These are phyloP conservation scores for Clarias pachynema DNA, from an alignment of 2,797 vertebrate genomes.

Conservation along the genomic window DNA sequence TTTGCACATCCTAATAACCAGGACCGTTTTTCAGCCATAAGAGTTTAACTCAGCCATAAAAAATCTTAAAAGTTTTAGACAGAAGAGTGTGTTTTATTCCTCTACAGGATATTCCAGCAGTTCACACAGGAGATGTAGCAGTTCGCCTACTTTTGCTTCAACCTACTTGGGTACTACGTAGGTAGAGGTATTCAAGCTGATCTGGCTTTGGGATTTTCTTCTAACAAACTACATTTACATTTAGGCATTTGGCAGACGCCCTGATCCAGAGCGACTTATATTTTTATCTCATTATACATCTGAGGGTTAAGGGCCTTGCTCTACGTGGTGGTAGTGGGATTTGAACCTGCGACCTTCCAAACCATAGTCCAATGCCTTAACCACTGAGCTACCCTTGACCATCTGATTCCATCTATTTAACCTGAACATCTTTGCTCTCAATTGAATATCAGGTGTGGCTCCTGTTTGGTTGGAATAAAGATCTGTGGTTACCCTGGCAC, in stretches of 20 bases:
- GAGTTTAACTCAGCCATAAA: neutral
- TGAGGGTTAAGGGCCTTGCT: no score
- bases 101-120: neutral
- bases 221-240: neutral
- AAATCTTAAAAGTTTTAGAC: neutral
- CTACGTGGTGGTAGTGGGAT: no score
- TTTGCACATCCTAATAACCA: neutral
- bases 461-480: neutral
- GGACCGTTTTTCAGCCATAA: neutral
- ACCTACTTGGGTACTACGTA: neutral
- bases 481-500: neutral
- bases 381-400: neutral
- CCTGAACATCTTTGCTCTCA: neutral
- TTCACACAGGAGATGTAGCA: neutral
- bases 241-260: no score
- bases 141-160: neutral
- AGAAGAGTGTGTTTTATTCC: neutral
- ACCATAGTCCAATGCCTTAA: no score
- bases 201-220: neutral
- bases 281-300: no score
- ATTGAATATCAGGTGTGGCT: neutral
- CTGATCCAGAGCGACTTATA: no score
- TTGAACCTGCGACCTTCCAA: no score
- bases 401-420: constrained; percentile 3
- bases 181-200: neutral